Conservation (phyloP, 2,113 vertebrate genomes). For the Hyla sarda region DNA sequence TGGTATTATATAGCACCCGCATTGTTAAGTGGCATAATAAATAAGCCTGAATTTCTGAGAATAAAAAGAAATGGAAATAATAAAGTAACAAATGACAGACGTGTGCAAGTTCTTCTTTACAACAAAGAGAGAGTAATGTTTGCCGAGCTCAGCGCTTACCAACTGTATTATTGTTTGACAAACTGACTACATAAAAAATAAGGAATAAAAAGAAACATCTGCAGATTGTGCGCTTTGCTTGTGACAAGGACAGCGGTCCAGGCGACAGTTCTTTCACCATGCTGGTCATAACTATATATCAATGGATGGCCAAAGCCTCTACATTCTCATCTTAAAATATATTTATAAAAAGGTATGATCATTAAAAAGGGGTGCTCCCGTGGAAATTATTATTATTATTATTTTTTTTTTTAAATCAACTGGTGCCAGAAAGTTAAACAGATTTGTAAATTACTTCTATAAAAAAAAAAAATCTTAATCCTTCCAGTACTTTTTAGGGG, state of each 20-base stretch:
- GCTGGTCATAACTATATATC: too few relatives aligned
- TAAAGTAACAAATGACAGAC: conserved; percentile 33
- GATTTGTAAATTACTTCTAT: too few relatives aligned
- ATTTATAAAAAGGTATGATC: too few relatives aligned
- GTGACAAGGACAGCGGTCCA: background rate
- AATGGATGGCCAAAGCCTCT: too few relatives aligned
- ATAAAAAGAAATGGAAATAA: conserved; percentile 23
- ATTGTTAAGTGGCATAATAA: conserved; percentile 32
- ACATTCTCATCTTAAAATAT: too few relatives aligned
- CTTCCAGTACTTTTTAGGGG: too few relatives aligned
- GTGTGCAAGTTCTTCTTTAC: background rate
- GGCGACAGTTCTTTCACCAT: background rate
- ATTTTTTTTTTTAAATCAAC: too few relatives aligned
- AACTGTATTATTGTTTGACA: background rate
- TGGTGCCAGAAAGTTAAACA: too few relatives aligned
- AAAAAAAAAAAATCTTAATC: too few relatives aligned
- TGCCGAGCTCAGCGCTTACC: background rate
- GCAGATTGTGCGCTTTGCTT: background rate
- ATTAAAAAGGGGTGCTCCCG: too few relatives aligned
- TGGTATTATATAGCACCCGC: background rate
- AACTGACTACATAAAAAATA: background rate
- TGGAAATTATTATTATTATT: too few relatives aligned
- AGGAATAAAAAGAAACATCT: too few relatives aligned
- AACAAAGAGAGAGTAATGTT: background rate
- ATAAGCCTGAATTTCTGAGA: background rate